Base-by-base conservation (phyloP, 2,113 vertebrate genomes). In the Emydura subglobosa region DNA sequence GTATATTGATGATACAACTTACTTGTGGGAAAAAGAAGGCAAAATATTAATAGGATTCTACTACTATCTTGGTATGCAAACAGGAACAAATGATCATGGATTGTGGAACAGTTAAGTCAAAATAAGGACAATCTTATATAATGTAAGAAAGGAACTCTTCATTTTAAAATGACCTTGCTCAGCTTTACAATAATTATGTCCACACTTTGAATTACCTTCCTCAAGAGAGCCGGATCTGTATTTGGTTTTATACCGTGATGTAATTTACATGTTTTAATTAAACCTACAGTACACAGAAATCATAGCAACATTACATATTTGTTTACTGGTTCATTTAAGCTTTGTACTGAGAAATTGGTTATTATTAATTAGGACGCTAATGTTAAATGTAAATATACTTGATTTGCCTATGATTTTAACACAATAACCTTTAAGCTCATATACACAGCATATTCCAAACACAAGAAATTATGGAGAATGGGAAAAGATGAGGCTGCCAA, bases 331-430 rank as follows among this genome's bases (percentile, higher is more conserved):
- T 93, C 31, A 91, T 95, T 96, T 96, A 84, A 91, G 91, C 2
- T 96, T 90, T 94, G 19, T 12, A 85, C 39, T 51, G 25, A 95
- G 85, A 95, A 92, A 95, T 93, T 91, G 94, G 83, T 95, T 76
- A 76, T 94, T 96, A 90, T 89, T 59, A 94, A 85, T 93, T 91
- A 96, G 61, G 16, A 65, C 14, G 34, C n/a, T 25, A 84, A 92
- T 29, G 68, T 80, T 82, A 91, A 79, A 79, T 55, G 85, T 39
- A 61, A 91, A 82, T 85, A 91, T 14, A 22, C 88, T 91, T 72
- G 1, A 1, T 83, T 96, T 91, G 65, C 4, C 31, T 86, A 9
- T 89, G 22, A 82, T 90, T 39, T 78, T 61, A 89, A 79, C 34
- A 89, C 1, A 95, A 79, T 59, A 94, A 72, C 74, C 53, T 96